Evolutionary conservation across 2,888 invertebrate genomes (phyloP), one percentile per base, ranked within the genome.

Genomic region (Epirrhoe tristata): DNA sequence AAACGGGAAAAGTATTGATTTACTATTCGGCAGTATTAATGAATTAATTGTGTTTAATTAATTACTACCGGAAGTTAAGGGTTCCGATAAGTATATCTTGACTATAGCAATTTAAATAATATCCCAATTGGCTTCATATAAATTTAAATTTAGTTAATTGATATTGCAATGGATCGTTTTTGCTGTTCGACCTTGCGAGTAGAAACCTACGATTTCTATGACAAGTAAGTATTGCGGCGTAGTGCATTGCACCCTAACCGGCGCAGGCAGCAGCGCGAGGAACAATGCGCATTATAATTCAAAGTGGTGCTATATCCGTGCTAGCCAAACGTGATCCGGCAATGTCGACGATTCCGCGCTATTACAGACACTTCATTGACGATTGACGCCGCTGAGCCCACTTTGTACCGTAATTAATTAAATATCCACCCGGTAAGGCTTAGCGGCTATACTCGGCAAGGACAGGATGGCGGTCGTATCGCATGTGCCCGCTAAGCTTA

Each of bases 261-360:
- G 83, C 83, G 82, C 82, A 80, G 79, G 82, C 82, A 81, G 79
- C 81, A 81, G 79, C 76, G 82, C 84, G 83, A 82, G 80, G 86
- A 91, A 93, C 93, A 92, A 92, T 92, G 88, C 90, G 85, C 91
- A 92, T 93, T 93, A 90, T 90, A 88, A 93, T 93, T 91, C 90
- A 87, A 90, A 87, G 85, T 87, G 88, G 87, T 87, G 88, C 87
- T 89, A 90, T 91, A 91, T 91, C 91, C 90, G 91, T 82, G 87
- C 91, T 83, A 79, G 82, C 85, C 85, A 85, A 89, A 88, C 91
- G 88, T 89, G 88, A 83, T 80, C 80, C 81, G 79, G 81, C 83
- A 82, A 82, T 83, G 85, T 83, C 77, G 76, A 73, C 77, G 80
- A 81, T 83, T 83, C 79, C 76, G 72, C 70, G 75, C 74, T 75